Evolutionary conservation across 2,888 invertebrate species (phyloP).

Genomic region (Oxytorus armatus): DNA sequence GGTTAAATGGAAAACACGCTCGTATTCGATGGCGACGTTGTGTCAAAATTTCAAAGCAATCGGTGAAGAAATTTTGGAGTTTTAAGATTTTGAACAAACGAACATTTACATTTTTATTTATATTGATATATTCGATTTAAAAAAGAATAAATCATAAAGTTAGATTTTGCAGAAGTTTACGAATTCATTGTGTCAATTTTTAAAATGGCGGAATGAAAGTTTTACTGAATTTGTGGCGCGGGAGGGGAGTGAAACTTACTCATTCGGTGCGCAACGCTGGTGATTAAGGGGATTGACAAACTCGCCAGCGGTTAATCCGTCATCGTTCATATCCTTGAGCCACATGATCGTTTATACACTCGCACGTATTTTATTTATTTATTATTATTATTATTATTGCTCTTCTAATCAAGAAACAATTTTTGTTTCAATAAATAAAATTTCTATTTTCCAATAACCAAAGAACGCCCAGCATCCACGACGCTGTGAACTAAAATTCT

Average conservation of each 20-base stretch:
- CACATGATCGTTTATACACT: constrained; percentile 70
- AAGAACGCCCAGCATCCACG: neutral
- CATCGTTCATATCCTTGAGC: constrained; percentile 74
- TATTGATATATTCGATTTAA: too few relatives aligned
- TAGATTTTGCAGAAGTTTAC: too few relatives aligned
- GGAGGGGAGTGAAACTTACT: constrained; percentile 74
- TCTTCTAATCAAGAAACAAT: too few relatives aligned
- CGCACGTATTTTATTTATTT: neutral
- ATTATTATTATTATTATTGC: too few relatives aligned
- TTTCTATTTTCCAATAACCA: neutral
- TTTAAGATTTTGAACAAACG: too few relatives aligned
- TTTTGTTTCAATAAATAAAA: neutral
- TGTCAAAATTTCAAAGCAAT: too few relatives aligned
- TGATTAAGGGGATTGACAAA: constrained; percentile 70
- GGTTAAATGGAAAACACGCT: too few relatives aligned
- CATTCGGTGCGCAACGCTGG: constrained; percentile 74
- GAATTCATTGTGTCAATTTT: neutral
- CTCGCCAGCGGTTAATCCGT: constrained; percentile 69
- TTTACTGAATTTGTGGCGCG: neutral
- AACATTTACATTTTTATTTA: too few relatives aligned
- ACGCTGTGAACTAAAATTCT: too few relatives aligned
- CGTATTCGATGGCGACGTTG: too few relatives aligned
- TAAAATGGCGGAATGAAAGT: neutral
- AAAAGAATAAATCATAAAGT: too few relatives aligned
- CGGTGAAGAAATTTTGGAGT: too few relatives aligned